These are phyloP conservation scores for Drosophila arawakana DNA, from an alignment of 1,140 invertebrate genomes.

Conservation along the genomic window DNA sequence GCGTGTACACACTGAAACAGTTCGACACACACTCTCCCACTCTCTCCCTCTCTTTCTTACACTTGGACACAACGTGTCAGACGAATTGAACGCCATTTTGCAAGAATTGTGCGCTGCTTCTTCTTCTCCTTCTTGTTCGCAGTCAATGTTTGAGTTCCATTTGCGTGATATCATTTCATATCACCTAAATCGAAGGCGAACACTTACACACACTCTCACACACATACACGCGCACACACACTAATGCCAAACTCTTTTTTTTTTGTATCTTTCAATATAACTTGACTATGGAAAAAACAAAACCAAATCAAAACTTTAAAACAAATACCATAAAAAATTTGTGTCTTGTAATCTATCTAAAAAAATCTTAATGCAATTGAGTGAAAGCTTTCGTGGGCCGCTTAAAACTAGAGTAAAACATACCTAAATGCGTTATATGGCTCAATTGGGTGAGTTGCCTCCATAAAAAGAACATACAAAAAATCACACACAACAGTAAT, in stretches of 20 bases:
- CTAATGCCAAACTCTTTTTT: conserved; percentile 81
- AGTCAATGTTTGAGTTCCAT: conserved; percentile 49
- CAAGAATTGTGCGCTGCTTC: conserved; percentile 51
- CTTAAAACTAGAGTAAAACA: conserved; percentile 74
- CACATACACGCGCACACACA: conserved; percentile 59
- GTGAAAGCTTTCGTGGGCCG: conserved; percentile 78
- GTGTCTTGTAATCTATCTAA: conserved; percentile 60
- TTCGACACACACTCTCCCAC: conserved; percentile 1
- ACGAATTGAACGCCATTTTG: conserved; percentile 38
- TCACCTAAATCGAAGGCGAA: conserved; percentile 27
- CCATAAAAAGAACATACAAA: conserved; percentile 33
- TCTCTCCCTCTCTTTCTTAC: conserved; percentile 9
- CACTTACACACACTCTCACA: conserved; percentile 15
- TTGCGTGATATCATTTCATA: conserved; percentile 43
- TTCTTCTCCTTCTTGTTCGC: conserved; percentile 49
- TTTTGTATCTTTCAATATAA: conserved; percentile 75
- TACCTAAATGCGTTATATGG: conserved; percentile 65
- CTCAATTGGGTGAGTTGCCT: conserved; percentile 78
- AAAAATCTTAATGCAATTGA: conserved; percentile 63
- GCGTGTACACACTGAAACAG: conserved; percentile 5
- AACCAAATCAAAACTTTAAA: conserved; percentile 44
- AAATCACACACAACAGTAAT: conserved; percentile 15
- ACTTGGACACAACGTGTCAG: conserved; percentile 2
- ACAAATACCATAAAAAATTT: conserved; percentile 45
- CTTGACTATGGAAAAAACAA: conserved; percentile 69